Evolutionary conservation across 2,113 vertebrate genomes (phyloP).

Genomic region (Paracanthobrama guichenoti): DNA sequence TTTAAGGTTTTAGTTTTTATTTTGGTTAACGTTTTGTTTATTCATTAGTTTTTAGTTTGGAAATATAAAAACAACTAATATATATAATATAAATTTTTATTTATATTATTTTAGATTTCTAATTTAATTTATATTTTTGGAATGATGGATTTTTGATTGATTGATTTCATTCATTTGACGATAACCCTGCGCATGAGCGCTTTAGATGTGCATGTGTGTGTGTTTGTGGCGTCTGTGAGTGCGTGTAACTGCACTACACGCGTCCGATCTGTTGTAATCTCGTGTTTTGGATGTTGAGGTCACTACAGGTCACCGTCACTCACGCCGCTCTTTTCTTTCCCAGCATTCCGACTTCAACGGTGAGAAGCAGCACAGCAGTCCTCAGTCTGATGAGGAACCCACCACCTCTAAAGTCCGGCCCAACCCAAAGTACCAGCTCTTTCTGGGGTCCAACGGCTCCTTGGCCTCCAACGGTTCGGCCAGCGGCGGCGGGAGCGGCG

Average conservation of each 20-base stretch:
- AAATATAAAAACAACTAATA: too few species aligned
- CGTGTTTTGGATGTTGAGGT: too few species aligned
- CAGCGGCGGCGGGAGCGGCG: constrained; percentile 53
- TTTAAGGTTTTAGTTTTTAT: too few species aligned
- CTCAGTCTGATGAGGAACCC: constrained; percentile 62
- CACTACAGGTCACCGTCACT: neutral
- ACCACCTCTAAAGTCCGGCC: constrained; percentile 50
- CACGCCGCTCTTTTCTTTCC: neutral
- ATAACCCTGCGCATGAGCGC: neutral
- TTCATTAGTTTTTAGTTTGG: too few species aligned
- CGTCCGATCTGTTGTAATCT: neutral
- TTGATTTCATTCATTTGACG: too few species aligned
- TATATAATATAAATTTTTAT: too few species aligned
- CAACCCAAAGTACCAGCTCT: constrained; percentile 76
- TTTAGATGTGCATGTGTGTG: neutral
- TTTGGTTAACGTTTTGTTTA: too few species aligned
- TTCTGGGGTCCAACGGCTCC: constrained; percentile 58
- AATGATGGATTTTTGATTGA: too few species aligned
- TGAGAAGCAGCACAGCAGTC: constrained; percentile 65
- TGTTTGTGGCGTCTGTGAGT: neutral
- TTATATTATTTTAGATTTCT: neutral
- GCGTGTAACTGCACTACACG: neutral
- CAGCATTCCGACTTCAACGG: constrained; percentile 69
- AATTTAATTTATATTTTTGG: neutral
- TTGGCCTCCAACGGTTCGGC: neutral